A percentile compares a stretch with the other conserved stretches of the same genome.
These are phyloP conservation scores for Eulemur macaco DNA, from an alignment of 2,113 vertebrate genomes.

Conservation along the genomic window DNA sequence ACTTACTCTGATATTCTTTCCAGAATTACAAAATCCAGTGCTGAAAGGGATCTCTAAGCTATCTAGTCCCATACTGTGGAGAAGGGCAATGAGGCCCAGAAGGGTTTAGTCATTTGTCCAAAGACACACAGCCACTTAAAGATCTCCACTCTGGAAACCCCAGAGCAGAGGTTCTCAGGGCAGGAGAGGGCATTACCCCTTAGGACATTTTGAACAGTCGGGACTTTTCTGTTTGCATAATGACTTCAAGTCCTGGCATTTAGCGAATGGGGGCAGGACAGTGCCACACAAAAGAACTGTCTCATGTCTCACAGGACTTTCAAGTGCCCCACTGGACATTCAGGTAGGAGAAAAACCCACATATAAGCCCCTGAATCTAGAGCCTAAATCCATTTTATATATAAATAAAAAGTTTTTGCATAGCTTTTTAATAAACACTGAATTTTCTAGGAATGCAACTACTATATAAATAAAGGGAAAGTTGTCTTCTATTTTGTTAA, in stretches of 20 bases:
- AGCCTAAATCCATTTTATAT: not conserved
- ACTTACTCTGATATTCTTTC: not conserved
- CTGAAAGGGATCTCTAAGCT: not conserved
- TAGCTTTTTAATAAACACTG: not conserved
- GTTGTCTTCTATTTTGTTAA: not conserved
- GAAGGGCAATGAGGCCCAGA: not conserved
- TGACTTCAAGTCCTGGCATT: not conserved
- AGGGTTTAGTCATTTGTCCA: not conserved
- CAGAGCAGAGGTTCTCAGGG: not conserved
- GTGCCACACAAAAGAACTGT: not conserved
- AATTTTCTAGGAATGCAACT: constrained; percentile 2
- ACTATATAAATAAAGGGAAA: not conserved
- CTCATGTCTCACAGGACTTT: not conserved
- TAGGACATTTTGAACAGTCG: not conserved
- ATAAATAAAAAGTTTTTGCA: not conserved
- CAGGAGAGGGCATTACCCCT: not conserved
- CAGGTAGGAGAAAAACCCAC: not conserved
- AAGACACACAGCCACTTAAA: not conserved
- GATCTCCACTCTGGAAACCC: not conserved
- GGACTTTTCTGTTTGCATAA: not conserved
- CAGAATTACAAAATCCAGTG: not conserved
- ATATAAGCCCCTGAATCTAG: not conserved
- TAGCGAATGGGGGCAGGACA: not conserved
- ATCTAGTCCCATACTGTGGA: not conserved
- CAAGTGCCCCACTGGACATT: not conserved